These are phyloP conservation scores for Nectonema munidae DNA, from an alignment of 2,888 invertebrate species.

Conservation along the genomic window DNA sequence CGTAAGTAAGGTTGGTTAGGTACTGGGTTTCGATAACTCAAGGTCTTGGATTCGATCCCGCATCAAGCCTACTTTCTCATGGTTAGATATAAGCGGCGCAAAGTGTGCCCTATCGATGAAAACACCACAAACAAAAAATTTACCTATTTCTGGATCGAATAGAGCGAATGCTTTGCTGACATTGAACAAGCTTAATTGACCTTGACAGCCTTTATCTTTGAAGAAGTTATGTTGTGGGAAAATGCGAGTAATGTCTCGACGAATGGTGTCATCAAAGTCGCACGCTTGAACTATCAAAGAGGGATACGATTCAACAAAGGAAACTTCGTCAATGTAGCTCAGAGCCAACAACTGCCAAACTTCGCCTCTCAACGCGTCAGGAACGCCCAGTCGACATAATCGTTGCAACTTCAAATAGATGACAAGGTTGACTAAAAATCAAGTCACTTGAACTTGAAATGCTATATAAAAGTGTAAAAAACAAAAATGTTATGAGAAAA, in stretches of 20 bases:
- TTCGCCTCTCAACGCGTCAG: slow-evolving; percentile 73
- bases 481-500: background rate
- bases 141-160: slow-evolving; percentile 8
- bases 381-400: slow-evolving; percentile 37
- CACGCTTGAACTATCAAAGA: too few relatives aligned
- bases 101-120: too few relatives aligned
- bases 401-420: background rate
- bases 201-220: slow-evolving; percentile 50
- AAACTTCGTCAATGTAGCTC: slow-evolving; percentile 38
- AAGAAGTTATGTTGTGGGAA: slow-evolving; percentile 96
- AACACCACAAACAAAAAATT: too few relatives aligned
- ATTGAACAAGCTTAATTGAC: slow-evolving; percentile 73
- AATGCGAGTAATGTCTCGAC: slow-evolving; percentile 76
- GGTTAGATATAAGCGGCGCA: too few relatives aligned
- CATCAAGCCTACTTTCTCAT: too few relatives aligned
- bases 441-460: background rate
- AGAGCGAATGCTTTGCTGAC: slow-evolving; percentile 34
- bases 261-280: slow-evolving; percentile 65
- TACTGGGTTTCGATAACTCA: too few relatives aligned
- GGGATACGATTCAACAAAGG: slow-evolving; percentile 74
- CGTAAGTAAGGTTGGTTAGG: too few relatives aligned
- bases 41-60: too few relatives aligned
- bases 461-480: background rate
- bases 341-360: slow-evolving; percentile 83
- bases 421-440: slow-evolving; percentile 18